phyloP scores from a whole-genome alignment of 2,797 vertebrate genomes.

The Clarias laeviceps region DNA sequence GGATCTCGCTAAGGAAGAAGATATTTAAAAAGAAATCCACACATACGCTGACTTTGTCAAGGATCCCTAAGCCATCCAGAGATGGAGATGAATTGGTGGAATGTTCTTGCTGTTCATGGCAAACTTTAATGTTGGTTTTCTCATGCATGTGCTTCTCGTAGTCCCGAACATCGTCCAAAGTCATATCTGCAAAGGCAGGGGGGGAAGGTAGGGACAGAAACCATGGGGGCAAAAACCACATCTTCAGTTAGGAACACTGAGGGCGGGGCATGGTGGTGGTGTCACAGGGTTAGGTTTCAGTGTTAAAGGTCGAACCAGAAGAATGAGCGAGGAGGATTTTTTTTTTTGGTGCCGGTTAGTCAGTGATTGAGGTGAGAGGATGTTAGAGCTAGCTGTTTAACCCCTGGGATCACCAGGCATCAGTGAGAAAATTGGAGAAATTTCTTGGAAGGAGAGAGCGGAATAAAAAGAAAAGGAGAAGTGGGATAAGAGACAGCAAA shows the following conservation, averaged over 20 bases:
- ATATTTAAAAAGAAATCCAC: conserved; percentile 68
- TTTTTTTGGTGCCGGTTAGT: conserved; percentile 10
- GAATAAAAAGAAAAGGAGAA: neutral
- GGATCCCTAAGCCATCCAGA: conserved; percentile 93
- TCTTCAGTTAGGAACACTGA: conserved; percentile 43
- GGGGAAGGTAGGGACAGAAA: conserved; percentile 41
- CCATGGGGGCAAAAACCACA: conserved; percentile 12
- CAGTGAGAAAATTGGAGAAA: conserved; percentile 41
- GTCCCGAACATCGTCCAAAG: conserved; percentile 96
- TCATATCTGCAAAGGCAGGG: conserved; percentile 92
- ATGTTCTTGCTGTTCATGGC: conserved; percentile 83
- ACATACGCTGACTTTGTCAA: conserved; percentile 95
- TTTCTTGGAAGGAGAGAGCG: conserved; percentile 47
- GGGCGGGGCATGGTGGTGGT: conserved; percentile 34
- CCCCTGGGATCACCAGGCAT: conserved; percentile 22
- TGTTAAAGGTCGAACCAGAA: conserved; percentile 12
- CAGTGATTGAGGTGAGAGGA: conserved; percentile 21
- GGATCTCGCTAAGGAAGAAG: conserved; percentile 65
- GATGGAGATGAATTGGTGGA: conserved; percentile 87
- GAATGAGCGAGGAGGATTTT: neutral
- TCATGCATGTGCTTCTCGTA: conserved; percentile 99
- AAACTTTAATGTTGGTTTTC: conserved; percentile 99
- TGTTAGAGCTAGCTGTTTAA: conserved; percentile 14
- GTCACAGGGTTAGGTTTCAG: conserved; percentile 32
- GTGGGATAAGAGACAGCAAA: neutral